phyloP scores from a whole-genome alignment of 2,113 vertebrate genomes.

The Oreocharis arfaki region DNA sequence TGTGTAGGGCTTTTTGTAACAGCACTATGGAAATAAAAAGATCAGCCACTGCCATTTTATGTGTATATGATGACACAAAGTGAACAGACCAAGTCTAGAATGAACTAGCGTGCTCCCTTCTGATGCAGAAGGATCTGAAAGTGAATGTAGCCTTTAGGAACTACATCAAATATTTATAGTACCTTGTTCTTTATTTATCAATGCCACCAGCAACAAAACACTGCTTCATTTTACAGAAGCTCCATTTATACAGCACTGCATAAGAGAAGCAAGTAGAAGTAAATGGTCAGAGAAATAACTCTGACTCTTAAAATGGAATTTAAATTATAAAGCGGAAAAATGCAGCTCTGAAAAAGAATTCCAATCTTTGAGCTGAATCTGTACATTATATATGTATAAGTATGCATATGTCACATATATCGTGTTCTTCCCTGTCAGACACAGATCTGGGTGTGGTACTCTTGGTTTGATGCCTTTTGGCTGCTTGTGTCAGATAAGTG shows the following conservation, averaged over 20 bases:
- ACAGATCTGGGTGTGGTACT: background rate
- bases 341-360: background rate
- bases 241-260: background rate
- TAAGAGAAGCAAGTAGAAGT: background rate
- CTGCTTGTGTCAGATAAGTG: background rate
- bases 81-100: background rate
- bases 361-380: background rate
- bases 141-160: constrained; percentile 48
- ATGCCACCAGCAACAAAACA: constrained; percentile 42
- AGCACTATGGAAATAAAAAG: background rate
- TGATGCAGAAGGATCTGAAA: constrained; percentile 24
- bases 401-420: background rate
- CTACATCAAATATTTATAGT: constrained; percentile 59
- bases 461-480: background rate
- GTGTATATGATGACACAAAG: background rate
- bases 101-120: background rate
- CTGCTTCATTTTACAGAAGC: constrained; percentile 11
- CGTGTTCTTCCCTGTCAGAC: background rate
- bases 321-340: background rate
- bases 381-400: background rate
- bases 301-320: background rate
- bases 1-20: background rate
- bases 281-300: background rate
- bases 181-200: constrained; percentile 61
- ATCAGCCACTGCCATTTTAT: background rate